phyloP scores from a whole-genome alignment of 2,888 invertebrate species.

The Hylaea fasciaria region DNA sequence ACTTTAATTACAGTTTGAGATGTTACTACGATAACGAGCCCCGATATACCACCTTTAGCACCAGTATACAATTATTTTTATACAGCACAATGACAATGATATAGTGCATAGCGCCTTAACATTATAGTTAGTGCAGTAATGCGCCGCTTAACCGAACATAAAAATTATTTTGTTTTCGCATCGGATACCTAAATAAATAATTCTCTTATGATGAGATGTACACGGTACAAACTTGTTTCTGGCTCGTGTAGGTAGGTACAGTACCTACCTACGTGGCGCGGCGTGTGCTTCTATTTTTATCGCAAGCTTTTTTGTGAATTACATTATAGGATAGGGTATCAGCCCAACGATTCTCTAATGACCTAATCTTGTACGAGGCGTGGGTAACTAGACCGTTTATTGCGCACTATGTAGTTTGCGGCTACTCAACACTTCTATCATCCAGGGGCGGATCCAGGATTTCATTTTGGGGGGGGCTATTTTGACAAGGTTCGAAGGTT shows the following conservation, averaged over 20 bases:
- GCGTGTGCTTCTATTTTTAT: constrained; percentile 64
- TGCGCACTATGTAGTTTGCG: constrained; percentile 16
- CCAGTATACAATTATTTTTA: no score
- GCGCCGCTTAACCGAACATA: constrained; percentile 23
- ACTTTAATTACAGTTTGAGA: constrained; percentile 6
- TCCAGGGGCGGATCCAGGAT: not conserved
- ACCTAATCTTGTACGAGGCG: constrained; percentile 49
- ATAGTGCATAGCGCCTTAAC: constrained; percentile 1
- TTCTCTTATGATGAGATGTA: constrained; percentile 42
- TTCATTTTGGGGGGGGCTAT: no score
- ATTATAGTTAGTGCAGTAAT: constrained; percentile 12
- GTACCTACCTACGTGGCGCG: constrained; percentile 45
- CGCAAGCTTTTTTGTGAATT: constrained; percentile 62
- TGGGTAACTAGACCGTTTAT: constrained; percentile 22
- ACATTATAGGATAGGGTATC: constrained; percentile 45
- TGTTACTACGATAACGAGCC: no score
- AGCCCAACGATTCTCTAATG: constrained; percentile 48
- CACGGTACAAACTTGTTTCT: constrained; percentile 55
- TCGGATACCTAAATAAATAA: constrained; percentile 36
- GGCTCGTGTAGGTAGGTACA: constrained; percentile 57
- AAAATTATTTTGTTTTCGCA: constrained; percentile 46
- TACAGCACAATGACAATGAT: no score
- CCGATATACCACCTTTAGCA: no score
- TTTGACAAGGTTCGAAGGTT: no score
- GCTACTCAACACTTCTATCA: not conserved